These are phyloP conservation scores for Neotoxoptera formosana DNA, from an alignment of 1,140 invertebrate genomes.

Conservation along the genomic window DNA sequence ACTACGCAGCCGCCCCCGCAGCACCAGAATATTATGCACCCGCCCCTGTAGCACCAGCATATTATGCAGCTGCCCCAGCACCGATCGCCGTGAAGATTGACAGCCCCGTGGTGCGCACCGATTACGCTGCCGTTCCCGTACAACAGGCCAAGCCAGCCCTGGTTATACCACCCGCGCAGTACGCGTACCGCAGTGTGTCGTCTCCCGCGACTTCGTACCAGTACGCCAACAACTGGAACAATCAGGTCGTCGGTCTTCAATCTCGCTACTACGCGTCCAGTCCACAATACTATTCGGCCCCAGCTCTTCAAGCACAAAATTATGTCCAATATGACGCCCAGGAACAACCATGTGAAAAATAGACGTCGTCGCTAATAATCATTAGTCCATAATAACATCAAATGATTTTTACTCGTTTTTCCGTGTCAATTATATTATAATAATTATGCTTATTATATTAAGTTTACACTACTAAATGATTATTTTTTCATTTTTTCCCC, in stretches of 20 bases:
- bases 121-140: neutral
- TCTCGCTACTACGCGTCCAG: neutral
- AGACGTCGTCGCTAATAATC: neutral
- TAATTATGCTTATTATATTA: too few relatives aligned
- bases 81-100: neutral
- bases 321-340: neutral
- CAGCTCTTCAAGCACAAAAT: neutral
- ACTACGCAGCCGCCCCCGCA: neutral
- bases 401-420: neutral
- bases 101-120: too few relatives aligned
- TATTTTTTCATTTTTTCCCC: neutral
- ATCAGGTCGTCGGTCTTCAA: neutral
- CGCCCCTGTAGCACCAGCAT: too few relatives aligned
- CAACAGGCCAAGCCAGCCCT: neutral
- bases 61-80: too few relatives aligned
- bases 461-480: neutral
- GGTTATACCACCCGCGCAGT: neutral
- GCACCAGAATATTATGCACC: too few relatives aligned
- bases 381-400: neutral
- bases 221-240: neutral
- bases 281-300: too few relatives aligned
- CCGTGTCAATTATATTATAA: neutral
- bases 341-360: neutral
- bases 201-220: neutral
- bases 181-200: neutral